phyloP scores from a whole-genome alignment of 2,797 vertebrate species.

The Galaxias olidus region DNA sequence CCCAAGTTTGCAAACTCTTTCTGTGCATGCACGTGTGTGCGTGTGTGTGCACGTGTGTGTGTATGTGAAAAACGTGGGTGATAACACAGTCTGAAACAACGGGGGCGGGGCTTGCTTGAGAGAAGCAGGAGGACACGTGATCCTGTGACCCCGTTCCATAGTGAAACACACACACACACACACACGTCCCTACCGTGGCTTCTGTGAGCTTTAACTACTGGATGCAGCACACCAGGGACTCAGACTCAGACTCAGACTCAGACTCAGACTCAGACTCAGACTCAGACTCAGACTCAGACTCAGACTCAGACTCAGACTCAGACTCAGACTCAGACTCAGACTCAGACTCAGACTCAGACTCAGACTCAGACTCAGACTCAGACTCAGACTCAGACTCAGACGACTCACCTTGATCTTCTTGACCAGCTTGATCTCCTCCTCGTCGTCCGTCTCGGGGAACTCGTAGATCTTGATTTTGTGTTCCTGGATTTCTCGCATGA shows the following conservation, averaged over 20 bases:
- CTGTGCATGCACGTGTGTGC: too few species aligned
- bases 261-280: too few species aligned
- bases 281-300: too few species aligned
- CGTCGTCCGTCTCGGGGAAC: slow-evolving; percentile 94
- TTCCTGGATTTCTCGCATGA: slow-evolving; percentile 97
- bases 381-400: not conserved
- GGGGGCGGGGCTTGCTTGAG: not conserved
- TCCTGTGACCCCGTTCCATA: slow-evolving; percentile 15
- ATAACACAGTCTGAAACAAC: not conserved
- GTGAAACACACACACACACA: not conserved
- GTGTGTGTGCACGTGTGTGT: not conserved
- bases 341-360: too few species aligned
- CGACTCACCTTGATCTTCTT: slow-evolving; percentile 90
- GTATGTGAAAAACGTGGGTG: not conserved
- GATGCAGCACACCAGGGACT: too few species aligned
- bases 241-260: too few species aligned
- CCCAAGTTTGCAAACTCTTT: too few species aligned
- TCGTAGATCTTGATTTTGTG: slow-evolving; percentile 98
- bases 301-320: too few species aligned
- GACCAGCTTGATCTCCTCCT: slow-evolving; percentile 93
- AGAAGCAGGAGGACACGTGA: not conserved
- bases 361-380: not conserved
- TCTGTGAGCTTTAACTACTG: not conserved
- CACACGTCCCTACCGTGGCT: not conserved
- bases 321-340: too few species aligned